Base-by-base conservation (phyloP, 2,113 vertebrate genomes). In the Riparia riparia region DNA sequence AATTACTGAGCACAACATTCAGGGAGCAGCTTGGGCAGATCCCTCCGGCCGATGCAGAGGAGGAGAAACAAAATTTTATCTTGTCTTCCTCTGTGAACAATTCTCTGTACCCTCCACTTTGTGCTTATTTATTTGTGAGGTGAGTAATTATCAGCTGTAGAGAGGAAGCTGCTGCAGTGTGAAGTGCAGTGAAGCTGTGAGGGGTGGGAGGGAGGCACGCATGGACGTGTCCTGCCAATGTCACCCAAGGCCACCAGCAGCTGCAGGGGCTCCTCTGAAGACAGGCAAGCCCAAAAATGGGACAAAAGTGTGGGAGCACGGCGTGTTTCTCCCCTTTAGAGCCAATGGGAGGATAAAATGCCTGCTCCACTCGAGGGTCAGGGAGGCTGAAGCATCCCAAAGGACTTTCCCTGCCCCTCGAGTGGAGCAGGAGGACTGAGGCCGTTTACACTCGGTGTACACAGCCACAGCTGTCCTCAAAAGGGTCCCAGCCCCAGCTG, bases 201-300 rank as follows among this genome's bases (percentile, higher is more conserved):
- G 3, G 81, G 41, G 56, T 0, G 4, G 78, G 79, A 86, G 89
- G 54, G 86, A 37, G 14, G 42, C 72, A 41, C 9, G 1, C 18
- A 7, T 5, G 32, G 42, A 41, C 1, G 0, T 31, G 22, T 77
- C 83, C 83, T 80, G 85, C 42, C 82, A 94, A 72, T 80, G 85
- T 85, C 94, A 96, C 3, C 92, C 88, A 87, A 89, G 76, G 81
- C 70, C 90, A 90, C 78, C 64, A 39, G 60, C 95, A 93, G 69
- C 69, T 29, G 6, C n/a, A 56, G 7, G 4, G 10, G 12, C 1
- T 42, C 61, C 57, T 57, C 73, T 39, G 31, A 80, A 61, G 42
- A 10, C 32, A 70, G 29, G 6, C 0, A 0, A 90, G 39, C 28
- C 61, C 50, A 39, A 17, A 80, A 71, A 69, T 3, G 19, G 47